Percentiles rank a stretch among this genome's conserved stretches.
Conservation (phyloP, 2,888 invertebrate species). For the Anagyrus pseudococci region DNA sequence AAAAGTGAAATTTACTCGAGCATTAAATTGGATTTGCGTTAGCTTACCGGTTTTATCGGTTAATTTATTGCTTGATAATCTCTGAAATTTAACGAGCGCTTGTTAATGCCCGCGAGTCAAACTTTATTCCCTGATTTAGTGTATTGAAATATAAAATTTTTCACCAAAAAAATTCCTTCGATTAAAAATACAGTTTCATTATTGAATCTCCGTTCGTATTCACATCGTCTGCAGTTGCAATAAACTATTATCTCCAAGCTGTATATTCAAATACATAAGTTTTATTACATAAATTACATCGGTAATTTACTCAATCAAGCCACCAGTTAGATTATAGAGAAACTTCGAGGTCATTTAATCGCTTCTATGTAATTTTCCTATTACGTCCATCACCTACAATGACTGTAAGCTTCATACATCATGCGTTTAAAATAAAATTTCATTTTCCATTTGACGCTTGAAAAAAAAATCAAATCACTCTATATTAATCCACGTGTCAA, state of each 20-base stretch:
- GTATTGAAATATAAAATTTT: no score
- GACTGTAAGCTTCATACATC: not conserved
- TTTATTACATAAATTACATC: conserved; percentile 12
- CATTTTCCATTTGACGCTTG: not conserved
- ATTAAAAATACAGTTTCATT: no score
- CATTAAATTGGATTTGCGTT: conserved; percentile 17
- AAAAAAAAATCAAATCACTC: no score
- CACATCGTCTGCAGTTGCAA: conserved; percentile 2
- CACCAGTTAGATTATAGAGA: not conserved
- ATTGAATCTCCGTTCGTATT: not conserved
- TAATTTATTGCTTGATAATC: conserved; percentile 22
- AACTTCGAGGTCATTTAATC: conserved; percentile 10
- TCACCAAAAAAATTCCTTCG: no score
- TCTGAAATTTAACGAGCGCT: conserved; percentile 15
- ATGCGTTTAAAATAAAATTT: not conserved
- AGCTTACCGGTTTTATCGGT: conserved; percentile 20
- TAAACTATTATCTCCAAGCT: not conserved
- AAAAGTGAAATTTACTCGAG: conserved; percentile 1
- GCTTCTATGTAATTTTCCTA: conserved; percentile 21
- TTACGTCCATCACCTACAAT: conserved; percentile 8
- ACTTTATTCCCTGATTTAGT: no score
- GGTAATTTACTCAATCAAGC: conserved; percentile 20
- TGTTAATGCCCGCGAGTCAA: not conserved
- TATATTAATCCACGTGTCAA: no score
- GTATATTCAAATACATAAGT: conserved; percentile 10